Conservation (phyloP, 2,888 invertebrate species). For the Oasisia sp. region DNA sequence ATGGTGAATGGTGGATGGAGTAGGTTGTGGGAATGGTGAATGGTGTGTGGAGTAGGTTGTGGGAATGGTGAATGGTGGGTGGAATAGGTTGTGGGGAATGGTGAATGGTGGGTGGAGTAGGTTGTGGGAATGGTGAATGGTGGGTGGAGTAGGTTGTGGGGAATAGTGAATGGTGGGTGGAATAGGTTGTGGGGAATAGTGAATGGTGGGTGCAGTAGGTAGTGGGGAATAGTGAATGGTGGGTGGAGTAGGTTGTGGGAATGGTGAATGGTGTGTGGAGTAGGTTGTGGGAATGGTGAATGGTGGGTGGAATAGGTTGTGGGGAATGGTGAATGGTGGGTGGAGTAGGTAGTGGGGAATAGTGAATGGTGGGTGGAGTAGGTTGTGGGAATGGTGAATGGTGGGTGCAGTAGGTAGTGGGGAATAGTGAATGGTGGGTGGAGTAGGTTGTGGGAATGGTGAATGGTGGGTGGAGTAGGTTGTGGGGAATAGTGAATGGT, state of each 20-base stretch:
- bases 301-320: no score
- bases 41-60: background rate
- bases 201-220: background rate
- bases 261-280: background rate
- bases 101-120: background rate
- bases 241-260: background rate
- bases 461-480: no score
- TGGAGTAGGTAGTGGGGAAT: background rate
- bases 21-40: background rate
- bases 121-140: background rate
- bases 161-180: background rate
- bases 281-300: background rate
- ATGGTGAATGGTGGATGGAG: no score
- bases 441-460: background rate
- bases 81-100: no score
- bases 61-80: no score
- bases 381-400: background rate
- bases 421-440: background rate
- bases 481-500: no score
- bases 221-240: background rate
- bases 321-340: background rate
- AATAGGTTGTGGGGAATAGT: background rate
- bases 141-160: background rate
- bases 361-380: background rate
- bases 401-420: background rate